These are phyloP conservation scores for Notodonta ziczac DNA, from an alignment of 2,888 invertebrate genomes.

Conservation along the genomic window DNA sequence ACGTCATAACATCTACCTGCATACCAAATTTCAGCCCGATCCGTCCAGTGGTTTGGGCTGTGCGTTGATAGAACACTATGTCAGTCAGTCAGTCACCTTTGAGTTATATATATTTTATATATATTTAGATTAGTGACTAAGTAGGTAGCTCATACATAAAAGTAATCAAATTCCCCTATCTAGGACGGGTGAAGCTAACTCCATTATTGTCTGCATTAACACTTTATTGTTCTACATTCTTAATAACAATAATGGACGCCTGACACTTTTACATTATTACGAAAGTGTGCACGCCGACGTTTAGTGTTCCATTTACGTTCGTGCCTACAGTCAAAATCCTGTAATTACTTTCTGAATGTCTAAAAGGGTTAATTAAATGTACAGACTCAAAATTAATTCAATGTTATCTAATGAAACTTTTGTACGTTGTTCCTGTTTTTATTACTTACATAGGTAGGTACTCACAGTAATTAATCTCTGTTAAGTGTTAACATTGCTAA, in stretches of 20 bases:
- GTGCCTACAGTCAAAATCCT: neutral
- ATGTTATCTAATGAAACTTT: neutral
- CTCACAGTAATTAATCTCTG: neutral
- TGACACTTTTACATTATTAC: slow-evolving; percentile 2
- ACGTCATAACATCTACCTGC: too few species aligned
- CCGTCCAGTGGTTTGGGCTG: too few species aligned
- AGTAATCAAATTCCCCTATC: slow-evolving; percentile 14
- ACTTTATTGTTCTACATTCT: slow-evolving; percentile 16
- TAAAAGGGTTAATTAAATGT: neutral
- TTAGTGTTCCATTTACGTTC: neutral
- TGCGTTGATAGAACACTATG: too few species aligned
- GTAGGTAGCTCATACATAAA: neutral
- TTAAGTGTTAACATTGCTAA: too few species aligned
- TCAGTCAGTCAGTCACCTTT: too few species aligned
- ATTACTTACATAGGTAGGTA: too few species aligned
- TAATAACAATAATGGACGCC: slow-evolving; percentile 18
- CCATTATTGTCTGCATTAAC: slow-evolving; percentile 10
- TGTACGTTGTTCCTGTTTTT: neutral
- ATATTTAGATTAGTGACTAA: slow-evolving; percentile 12
- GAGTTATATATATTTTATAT: too few species aligned
- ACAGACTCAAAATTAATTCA: neutral
- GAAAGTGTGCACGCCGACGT: neutral
- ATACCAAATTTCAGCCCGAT: too few species aligned
- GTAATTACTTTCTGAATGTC: neutral
- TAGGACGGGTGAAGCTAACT: slow-evolving; percentile 9